Evolutionary conservation across 2,797 vertebrate genomes (phyloP).

Genomic region (Chaetophractus vellerosus): DNA sequence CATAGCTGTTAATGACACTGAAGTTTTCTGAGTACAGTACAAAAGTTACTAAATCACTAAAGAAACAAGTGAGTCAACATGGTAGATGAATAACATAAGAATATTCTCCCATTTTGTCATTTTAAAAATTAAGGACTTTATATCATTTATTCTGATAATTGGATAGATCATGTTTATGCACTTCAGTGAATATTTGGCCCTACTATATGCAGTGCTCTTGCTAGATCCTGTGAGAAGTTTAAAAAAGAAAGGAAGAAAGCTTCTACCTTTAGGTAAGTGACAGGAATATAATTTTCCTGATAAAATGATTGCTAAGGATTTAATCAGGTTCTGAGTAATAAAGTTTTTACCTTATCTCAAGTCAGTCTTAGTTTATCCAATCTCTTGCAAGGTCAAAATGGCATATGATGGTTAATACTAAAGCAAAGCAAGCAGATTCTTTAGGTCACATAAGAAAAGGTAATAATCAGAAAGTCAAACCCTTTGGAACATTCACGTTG

Average conservation of each 20-base stretch:
- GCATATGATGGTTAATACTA: not conserved
- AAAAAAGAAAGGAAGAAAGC: not conserved
- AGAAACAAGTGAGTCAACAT: not conserved
- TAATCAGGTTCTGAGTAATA: not conserved
- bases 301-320: conserved; percentile 29
- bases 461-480: conserved; percentile 3
- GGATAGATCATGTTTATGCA: not conserved
- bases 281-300: conserved; percentile 2
- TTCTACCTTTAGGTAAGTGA: not conserved
- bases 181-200: not conserved
- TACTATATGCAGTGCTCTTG: not conserved
- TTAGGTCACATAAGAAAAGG: not conserved
- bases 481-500: not conserved
- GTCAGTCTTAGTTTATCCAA: not conserved
- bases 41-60: conserved; percentile 8
- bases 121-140: conserved; percentile 33
- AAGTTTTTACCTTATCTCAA: conserved; percentile 26
- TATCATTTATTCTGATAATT: conserved; percentile 10
- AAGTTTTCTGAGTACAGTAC: not conserved
- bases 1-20: not conserved
- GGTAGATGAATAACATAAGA: not conserved
- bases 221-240: not conserved
- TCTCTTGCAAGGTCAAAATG: not conserved
- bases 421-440: not conserved
- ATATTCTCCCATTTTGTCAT: conserved; percentile 14